These are phyloP conservation scores for Syritta pipiens DNA, from an alignment of 2,888 invertebrate species.

Conservation along the genomic window DNA sequence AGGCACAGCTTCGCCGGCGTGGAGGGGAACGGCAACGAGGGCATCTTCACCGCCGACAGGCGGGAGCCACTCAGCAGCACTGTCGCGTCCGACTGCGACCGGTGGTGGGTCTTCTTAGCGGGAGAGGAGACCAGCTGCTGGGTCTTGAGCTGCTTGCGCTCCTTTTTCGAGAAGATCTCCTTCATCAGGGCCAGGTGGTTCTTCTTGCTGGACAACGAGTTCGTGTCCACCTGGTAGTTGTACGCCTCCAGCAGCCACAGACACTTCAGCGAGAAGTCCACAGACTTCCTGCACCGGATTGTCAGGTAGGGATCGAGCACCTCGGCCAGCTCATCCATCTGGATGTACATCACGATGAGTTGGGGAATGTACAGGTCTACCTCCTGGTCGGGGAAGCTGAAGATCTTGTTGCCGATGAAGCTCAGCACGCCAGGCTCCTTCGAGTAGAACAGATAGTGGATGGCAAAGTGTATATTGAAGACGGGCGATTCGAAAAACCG, in stretches of 20 bases:
- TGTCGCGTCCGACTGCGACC: slow-evolving; percentile 89
- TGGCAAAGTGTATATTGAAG: slow-evolving; percentile 99
- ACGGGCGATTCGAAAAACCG: slow-evolving; percentile 97
- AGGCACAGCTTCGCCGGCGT: slow-evolving; percentile 84
- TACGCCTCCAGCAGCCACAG: slow-evolving; percentile 98
- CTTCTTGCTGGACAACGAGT: slow-evolving; percentile 74
- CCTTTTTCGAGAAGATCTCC: slow-evolving; percentile 78
- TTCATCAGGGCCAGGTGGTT: slow-evolving; percentile 78
- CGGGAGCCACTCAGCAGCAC: slow-evolving; percentile 81
- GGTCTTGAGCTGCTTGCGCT: slow-evolving; percentile 73
- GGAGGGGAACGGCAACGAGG: slow-evolving; percentile 71
- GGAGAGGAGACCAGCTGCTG: slow-evolving; percentile 74
- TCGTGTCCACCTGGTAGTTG: slow-evolving; percentile 77
- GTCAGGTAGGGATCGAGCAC: slow-evolving; percentile 91
- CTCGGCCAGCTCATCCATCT: slow-evolving; percentile 98
- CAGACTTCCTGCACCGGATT: slow-evolving; percentile 93
- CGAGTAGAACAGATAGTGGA: slow-evolving; percentile 98
- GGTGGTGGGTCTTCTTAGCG: slow-evolving; percentile 88
- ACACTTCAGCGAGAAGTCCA: slow-evolving; percentile 97
- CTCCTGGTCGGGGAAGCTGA: slow-evolving; percentile 93
- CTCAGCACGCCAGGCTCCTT: slow-evolving; percentile 98
- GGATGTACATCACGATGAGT: slow-evolving; percentile 98
- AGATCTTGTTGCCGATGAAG: slow-evolving; percentile 98
- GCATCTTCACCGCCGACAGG: slow-evolving; percentile 63
- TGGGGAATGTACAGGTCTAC: slow-evolving; percentile 99